Conservation (phyloP, 2,113 vertebrate species). For the Pipra filicauda region DNA sequence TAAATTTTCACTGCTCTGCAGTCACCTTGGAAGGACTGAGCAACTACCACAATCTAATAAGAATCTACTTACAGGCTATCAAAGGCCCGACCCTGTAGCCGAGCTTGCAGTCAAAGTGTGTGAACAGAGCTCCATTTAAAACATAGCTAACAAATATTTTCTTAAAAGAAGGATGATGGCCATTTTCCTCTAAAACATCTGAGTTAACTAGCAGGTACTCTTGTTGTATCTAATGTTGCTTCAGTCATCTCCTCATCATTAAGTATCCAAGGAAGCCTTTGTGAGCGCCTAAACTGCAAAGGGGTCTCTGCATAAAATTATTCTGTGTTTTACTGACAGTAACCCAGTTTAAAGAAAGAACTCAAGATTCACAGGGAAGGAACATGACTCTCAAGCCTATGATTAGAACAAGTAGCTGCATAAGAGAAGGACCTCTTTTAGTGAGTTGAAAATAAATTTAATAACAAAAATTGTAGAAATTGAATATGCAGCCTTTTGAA, state of each 20-base stretch:
- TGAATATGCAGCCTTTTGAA: background rate
- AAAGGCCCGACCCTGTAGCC: background rate
- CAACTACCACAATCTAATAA: background rate
- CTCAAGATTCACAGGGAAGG: background rate
- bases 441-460: background rate
- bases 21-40: background rate
- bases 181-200: background rate
- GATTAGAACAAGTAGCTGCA: background rate
- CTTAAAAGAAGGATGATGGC: background rate
- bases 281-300: background rate
- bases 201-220: background rate
- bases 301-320: background rate
- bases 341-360: background rate
- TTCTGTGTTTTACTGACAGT: background rate
- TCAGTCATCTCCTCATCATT: background rate
- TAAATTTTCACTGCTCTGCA: background rate
- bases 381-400: background rate
- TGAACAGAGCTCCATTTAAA: background rate
- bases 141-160: background rate
- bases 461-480: background rate
- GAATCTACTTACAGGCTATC: background rate
- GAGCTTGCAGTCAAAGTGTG: background rate
- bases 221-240: background rate
- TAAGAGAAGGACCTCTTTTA: background rate
- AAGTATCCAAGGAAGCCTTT: background rate